Evolutionary conservation across 2,797 vertebrate genomes (phyloP).

Genomic region (Darevskia nairensis): DNA sequence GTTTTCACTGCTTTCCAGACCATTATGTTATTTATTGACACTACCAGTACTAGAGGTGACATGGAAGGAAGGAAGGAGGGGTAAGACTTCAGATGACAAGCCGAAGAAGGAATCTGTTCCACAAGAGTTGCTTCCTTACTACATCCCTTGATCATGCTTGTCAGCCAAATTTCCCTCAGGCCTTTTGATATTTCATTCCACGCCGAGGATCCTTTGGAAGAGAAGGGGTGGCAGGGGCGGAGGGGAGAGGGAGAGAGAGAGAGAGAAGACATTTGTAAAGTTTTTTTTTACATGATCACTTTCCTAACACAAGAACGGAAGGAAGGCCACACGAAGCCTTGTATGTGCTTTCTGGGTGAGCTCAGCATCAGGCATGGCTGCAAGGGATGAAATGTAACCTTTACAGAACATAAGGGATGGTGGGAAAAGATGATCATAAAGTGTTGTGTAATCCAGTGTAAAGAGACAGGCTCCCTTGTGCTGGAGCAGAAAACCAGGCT

Average conservation of each 20-base stretch:
- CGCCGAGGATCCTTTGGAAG: neutral
- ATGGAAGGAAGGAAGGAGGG: no score
- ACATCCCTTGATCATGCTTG: neutral
- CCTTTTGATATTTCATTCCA: slow-evolving; percentile 38
- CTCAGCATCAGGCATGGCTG: neutral
- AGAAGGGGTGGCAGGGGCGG: neutral
- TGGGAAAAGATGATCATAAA: slow-evolving; percentile 8
- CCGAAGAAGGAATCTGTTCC: slow-evolving; percentile 19
- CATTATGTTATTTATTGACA: neutral
- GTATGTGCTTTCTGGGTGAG: slow-evolving; percentile 9
- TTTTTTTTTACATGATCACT: neutral
- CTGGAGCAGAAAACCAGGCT: neutral
- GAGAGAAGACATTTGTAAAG: neutral
- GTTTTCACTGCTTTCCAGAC: accelerated
- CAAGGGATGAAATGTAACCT: slow-evolving; percentile 5
- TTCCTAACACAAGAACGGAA: neutral
- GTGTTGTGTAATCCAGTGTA: neutral
- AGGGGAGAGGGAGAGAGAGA: neutral
- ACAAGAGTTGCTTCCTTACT: slow-evolving; percentile 10
- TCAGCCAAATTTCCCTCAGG: slow-evolving; percentile 32
- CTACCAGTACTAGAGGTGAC: neutral
- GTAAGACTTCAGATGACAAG: neutral
- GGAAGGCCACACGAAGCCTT: neutral
- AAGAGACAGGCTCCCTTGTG: neutral
- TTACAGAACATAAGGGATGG: neutral